phyloP scores from a whole-genome alignment of 2,888 invertebrate genomes.

The Nomada lathburiana region DNA sequence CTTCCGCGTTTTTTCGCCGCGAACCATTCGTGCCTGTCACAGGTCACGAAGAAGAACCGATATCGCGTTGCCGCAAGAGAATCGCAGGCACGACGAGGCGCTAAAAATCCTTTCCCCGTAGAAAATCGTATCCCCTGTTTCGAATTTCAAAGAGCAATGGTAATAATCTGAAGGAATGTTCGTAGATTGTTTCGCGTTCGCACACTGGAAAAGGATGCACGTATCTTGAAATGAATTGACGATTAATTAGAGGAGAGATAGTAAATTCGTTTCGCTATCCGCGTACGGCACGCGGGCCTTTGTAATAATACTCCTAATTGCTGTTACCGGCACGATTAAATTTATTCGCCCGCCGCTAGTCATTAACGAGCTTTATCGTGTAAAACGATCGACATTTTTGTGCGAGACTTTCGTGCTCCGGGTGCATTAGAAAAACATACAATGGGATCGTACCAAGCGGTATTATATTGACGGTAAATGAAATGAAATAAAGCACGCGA shows the following conservation, averaged over 20 bases:
- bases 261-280: constrained; percentile 16
- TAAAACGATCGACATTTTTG: constrained; percentile 64
- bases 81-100: background rate
- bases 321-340: constrained; percentile 59
- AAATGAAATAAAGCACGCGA: constrained; percentile 66
- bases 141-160: background rate
- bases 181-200: background rate
- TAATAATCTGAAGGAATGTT: background rate
- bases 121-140: background rate
- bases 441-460: constrained; percentile 62
- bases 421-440: constrained; percentile 68
- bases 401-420: constrained; percentile 60
- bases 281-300: constrained; percentile 21
- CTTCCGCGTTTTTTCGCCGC: background rate
- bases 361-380: constrained; percentile 61
- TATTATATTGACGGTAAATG: constrained; percentile 62
- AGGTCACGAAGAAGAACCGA: constrained; percentile 2
- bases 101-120: too few species aligned
- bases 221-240: constrained; percentile 2
- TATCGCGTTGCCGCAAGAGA: background rate
- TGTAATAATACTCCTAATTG: constrained; percentile 68
- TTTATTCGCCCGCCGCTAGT: constrained; percentile 59
- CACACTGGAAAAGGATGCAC: too few species aligned
- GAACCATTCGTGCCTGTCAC: background rate
- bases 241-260: constrained; percentile 54